Base-by-base conservation (phyloP, 2,888 invertebrate genomes). In the Capitulum mitella region DNA sequence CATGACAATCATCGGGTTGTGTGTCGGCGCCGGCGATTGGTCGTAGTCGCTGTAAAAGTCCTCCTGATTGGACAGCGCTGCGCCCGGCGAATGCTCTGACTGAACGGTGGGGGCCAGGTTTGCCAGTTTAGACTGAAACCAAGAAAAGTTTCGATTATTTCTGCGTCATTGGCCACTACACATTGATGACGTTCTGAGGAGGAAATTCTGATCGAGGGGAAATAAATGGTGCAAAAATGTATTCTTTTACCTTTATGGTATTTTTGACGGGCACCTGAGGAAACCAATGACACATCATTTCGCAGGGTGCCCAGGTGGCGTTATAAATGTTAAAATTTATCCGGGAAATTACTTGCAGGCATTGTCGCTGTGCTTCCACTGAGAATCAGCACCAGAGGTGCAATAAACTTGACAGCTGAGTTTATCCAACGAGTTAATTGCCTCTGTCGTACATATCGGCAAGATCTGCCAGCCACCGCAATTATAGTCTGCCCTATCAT, bases 1-100 rank as follows among this genome's bases (percentile, higher is more conserved):
- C 61, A 61, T 61, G 61, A 61, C 61, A 32, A 61, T 61, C 61
- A 61, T 61, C 32, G 61, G 61, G 32, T 61, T 61, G n/a, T 61
- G 61, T 61, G 61, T 61, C 32, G 61, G 61, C 32, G 61, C 61
- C 32, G 61, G 61, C 32, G 61, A 61, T 32, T 61, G 61, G 61
- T 61, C 61, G 61, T 61, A 61, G 61, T 61, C 61, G 61, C 61
- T 61, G 16, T 61, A 61, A 61, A 61, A 61, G 61, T 61, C 61
- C 32, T 61, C 61, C 32, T 61, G 61, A 32, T 61, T 61, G 61
- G 61, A 61, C 61, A 61, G 61, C 32, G 61, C 16, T 1, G 32
- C 61, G 61, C 32, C 61, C 61, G 61, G 61, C 29, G 61, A 61
- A 32, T 61, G n/a, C 32, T 61, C 61, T 29, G 61, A 61, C 16